phyloP scores from a whole-genome alignment of 2,113 vertebrate species.

The Calidris pygmaea region DNA sequence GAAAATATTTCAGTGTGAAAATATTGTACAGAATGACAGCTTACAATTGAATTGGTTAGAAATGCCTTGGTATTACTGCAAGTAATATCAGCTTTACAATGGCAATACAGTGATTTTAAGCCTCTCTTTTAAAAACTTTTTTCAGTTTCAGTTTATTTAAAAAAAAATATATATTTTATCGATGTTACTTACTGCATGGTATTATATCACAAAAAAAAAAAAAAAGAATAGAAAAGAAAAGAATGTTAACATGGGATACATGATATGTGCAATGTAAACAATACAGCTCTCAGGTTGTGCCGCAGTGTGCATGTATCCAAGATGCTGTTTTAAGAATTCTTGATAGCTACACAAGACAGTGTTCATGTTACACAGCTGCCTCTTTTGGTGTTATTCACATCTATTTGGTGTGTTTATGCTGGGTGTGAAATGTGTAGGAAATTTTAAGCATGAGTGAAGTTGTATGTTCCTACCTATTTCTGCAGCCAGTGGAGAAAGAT shows the following conservation, averaged over 20 bases:
- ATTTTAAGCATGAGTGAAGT: background rate
- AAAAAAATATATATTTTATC: background rate
- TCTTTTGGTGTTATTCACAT: background rate
- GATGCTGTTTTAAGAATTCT: background rate
- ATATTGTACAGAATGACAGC: background rate
- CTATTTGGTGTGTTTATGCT: background rate
- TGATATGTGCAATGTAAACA: rapidly evolving
- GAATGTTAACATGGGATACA: background rate
- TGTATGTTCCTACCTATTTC: background rate
- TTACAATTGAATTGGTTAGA: background rate
- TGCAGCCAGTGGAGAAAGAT: background rate
- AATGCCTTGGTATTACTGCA: background rate
- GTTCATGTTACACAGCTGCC: background rate
- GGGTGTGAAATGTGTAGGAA: background rate
- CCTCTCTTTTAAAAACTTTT: background rate
- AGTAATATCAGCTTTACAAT: background rate
- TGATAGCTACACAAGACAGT: background rate
- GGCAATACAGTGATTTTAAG: background rate
- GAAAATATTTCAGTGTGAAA: background rate
- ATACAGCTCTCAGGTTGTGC: background rate
- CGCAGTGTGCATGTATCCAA: background rate
- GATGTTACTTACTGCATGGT: rapidly evolving
- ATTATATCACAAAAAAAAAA: background rate
- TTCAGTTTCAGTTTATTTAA: background rate
- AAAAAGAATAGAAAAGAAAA: background rate